Evolutionary conservation across 1,140 invertebrate species (phyloP).

Genomic region (Caenorhabditis remanei): DNA sequence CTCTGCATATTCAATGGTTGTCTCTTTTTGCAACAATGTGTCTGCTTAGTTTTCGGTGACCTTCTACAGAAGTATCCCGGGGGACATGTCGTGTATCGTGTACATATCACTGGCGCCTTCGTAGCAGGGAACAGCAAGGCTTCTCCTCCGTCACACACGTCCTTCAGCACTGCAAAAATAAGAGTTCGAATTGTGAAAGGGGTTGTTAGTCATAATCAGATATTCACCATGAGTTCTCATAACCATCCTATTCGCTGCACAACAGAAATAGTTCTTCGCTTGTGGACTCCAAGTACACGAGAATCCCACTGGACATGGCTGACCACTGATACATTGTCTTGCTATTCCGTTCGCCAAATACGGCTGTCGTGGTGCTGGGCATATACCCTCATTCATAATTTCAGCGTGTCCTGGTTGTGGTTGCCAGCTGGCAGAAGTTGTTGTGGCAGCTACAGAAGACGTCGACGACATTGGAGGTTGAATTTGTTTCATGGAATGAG

Average conservation of each 20-base stretch:
- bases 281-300: slow-evolving; percentile 64
- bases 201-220: not conserved
- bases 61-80: slow-evolving; percentile 51
- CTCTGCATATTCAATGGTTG: slow-evolving; percentile 41
- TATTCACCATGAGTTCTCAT: slow-evolving; percentile 41
- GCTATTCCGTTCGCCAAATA: slow-evolving; percentile 66
- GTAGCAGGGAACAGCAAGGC: slow-evolving; percentile 43
- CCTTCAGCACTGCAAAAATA: slow-evolving; percentile 45
- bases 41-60: slow-evolving; percentile 35
- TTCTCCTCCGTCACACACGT: slow-evolving; percentile 52
- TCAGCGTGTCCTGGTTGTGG: slow-evolving; percentile 28
- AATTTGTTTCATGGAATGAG: slow-evolving; percentile 37
- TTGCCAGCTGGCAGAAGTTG: slow-evolving; percentile 8
- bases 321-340: slow-evolving; percentile 62
- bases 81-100: slow-evolving; percentile 34
- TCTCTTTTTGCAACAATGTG: slow-evolving; percentile 47
- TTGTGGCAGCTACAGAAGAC: slow-evolving; percentile 24
- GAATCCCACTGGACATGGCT: slow-evolving; percentile 65
- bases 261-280: slow-evolving; percentile 67
- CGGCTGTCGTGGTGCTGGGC: slow-evolving; percentile 61
- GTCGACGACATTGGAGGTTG: slow-evolving; percentile 40
- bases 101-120: slow-evolving; percentile 42
- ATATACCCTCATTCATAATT: slow-evolving; percentile 58
- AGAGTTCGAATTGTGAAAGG: not conserved
- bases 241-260: slow-evolving; percentile 29